Percentiles rank a stretch among this genome's conserved stretches.
phyloP scores from a whole-genome alignment of 1,140 invertebrate genomes.

The Sitodiplosis mosellana region DNA sequence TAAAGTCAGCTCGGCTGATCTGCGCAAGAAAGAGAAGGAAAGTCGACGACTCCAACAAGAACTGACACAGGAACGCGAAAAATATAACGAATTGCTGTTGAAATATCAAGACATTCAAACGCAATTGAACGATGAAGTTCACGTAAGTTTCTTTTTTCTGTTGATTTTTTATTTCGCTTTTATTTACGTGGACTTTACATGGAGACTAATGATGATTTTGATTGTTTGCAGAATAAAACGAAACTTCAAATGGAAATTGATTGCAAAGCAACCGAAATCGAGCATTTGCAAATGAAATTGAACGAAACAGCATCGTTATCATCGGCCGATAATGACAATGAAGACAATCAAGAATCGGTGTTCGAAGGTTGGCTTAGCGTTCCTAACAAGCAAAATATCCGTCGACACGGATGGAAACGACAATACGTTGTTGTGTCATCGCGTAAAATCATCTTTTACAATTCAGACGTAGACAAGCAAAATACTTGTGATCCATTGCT shows the following conservation, averaged over 20 bases:
- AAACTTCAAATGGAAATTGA: slow-evolving; percentile 86
- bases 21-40: slow-evolving; percentile 88
- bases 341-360: slow-evolving; percentile 53
- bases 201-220: slow-evolving; percentile 29
- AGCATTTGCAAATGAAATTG: slow-evolving; percentile 72
- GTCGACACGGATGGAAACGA: slow-evolving; percentile 89
- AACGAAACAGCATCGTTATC: slow-evolving; percentile 80
- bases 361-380: slow-evolving; percentile 92
- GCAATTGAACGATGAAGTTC: slow-evolving; percentile 43
- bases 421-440: slow-evolving; percentile 95
- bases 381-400: slow-evolving; percentile 89
- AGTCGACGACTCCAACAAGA: slow-evolving; percentile 88
- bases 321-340: slow-evolving; percentile 72
- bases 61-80: slow-evolving; percentile 82
- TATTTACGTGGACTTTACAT: slow-evolving; percentile 25
- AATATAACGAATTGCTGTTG: slow-evolving; percentile 68
- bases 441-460: slow-evolving; percentile 95
- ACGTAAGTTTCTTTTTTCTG: slow-evolving; percentile 5
- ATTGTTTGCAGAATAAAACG: slow-evolving; percentile 38
- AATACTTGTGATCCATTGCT: slow-evolving; percentile 80
- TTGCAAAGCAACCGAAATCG: slow-evolving; percentile 90
- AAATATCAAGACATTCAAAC: slow-evolving; percentile 73
- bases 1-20: slow-evolving; percentile 53
- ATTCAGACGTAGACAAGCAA: slow-evolving; percentile 83
- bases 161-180: neutral